These are phyloP conservation scores for Dipodomys ordii DNA, from an alignment of 2,113 vertebrate species.

Conservation along the genomic window DNA sequence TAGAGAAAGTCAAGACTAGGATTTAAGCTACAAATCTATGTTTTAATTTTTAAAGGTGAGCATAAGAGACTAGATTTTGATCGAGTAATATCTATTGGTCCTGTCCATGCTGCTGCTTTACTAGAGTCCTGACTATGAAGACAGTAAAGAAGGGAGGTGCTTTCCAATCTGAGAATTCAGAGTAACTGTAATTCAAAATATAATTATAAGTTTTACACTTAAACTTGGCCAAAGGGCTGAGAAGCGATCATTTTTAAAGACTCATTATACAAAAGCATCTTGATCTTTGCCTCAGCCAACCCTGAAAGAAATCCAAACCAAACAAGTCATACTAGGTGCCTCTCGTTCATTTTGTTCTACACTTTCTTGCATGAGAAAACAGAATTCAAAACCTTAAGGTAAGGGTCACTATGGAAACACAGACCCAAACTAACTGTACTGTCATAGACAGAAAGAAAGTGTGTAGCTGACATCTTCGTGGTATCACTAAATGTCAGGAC, in stretches of 20 bases:
- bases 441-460: not conserved
- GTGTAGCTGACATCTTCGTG: not conserved
- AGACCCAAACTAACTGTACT: not conserved
- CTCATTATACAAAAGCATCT: not conserved
- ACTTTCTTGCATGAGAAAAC: not conserved
- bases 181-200: not conserved
- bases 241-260: not conserved
- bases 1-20: not conserved
- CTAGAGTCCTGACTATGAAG: not conserved
- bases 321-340: not conserved
- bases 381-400: not conserved
- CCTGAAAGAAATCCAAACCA: not conserved
- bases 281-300: not conserved
- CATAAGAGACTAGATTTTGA: not conserved
- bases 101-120: not conserved
- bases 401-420: not conserved
- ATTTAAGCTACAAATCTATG: not conserved
- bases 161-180: not conserved
- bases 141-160: not conserved
- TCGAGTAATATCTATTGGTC: not conserved
- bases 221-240: not conserved
- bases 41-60: conserved; percentile 28
- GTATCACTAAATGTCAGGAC: not conserved
- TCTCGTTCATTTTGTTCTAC: not conserved
- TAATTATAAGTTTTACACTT: not conserved